Evolutionary conservation across 2,797 vertebrate genomes (phyloP).

Genomic region (Siniperca scherzeri): DNA sequence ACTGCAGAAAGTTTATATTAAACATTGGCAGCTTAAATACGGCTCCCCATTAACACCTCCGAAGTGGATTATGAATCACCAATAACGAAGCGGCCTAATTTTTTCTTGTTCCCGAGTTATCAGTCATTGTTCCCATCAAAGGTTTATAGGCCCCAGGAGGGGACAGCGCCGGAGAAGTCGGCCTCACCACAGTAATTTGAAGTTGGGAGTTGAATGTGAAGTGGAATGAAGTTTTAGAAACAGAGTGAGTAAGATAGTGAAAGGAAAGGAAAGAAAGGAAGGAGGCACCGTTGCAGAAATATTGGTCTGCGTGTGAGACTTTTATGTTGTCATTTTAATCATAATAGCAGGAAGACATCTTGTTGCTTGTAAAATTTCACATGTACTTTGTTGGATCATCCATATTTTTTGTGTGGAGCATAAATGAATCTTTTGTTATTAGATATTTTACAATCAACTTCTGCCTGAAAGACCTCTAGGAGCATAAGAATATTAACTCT

Average conservation of each 20-base stretch:
- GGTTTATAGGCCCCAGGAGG: conserved; percentile 66
- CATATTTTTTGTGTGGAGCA: conserved; percentile 5
- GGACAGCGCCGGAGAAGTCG: background rate
- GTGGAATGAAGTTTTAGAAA: conserved; percentile 45
- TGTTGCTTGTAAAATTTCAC: background rate
- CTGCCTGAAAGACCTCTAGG: background rate
- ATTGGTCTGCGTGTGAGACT: background rate
- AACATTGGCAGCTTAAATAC: conserved; percentile 77
- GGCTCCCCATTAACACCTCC: conserved; percentile 74
- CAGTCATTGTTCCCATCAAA: conserved; percentile 73
- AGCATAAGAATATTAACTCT: background rate
- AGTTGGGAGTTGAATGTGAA: conserved; percentile 53
- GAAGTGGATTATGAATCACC: conserved; percentile 77
- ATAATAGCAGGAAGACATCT: background rate
- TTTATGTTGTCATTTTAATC: background rate
- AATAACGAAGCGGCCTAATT: conserved; percentile 64
- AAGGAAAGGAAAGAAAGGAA: background rate
- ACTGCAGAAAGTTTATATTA: conserved; percentile 73
- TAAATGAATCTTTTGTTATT: conserved; percentile 5
- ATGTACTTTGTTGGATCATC: conserved; percentile 13
- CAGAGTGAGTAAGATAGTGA: background rate
- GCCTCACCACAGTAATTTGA: conserved; percentile 43
- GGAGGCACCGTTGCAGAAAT: background rate
- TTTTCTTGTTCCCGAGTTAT: conserved; percentile 67
- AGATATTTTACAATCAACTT: conserved; percentile 2